Percentiles rank a stretch among this genome's conserved stretches.
phyloP scores from a whole-genome alignment of 2,888 invertebrate genomes.

The Leucophenga montana region DNA sequence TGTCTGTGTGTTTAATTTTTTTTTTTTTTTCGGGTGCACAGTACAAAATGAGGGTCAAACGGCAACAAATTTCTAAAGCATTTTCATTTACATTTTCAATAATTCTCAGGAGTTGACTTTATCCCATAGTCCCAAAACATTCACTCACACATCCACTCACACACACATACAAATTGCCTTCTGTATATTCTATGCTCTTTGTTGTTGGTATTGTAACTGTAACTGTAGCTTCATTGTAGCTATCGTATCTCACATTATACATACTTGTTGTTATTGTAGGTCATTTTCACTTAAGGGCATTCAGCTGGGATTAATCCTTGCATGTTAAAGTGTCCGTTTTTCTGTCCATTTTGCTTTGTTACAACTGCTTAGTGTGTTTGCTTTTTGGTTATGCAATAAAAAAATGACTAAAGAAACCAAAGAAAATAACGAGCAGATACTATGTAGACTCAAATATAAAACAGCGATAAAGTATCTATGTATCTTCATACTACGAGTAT shows the following conservation, averaged over 20 bases:
- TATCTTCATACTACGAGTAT: too few species aligned
- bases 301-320: slow-evolving; percentile 20
- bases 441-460: too few species aligned
- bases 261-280: slow-evolving; percentile 16
- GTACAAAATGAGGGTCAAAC: slow-evolving; percentile 25
- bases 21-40: neutral
- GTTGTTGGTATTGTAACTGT: neutral
- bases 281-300: slow-evolving; percentile 23
- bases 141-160: neutral
- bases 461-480: too few species aligned
- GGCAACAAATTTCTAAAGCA: slow-evolving; percentile 39
- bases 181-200: neutral
- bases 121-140: neutral
- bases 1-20: neutral
- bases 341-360: neutral
- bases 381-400: slow-evolving; percentile 7
- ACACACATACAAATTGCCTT: neutral
- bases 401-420: neutral
- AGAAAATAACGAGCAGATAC: too few species aligned
- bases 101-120: slow-evolving; percentile 45
- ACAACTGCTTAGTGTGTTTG: neutral
- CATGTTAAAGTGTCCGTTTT: slow-evolving; percentile 1
- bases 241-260: neutral
- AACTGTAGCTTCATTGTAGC: neutral
- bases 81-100: slow-evolving; percentile 58